phyloP scores from a whole-genome alignment of 2,113 vertebrate genomes.

The Cynopterus brachyotis region DNA sequence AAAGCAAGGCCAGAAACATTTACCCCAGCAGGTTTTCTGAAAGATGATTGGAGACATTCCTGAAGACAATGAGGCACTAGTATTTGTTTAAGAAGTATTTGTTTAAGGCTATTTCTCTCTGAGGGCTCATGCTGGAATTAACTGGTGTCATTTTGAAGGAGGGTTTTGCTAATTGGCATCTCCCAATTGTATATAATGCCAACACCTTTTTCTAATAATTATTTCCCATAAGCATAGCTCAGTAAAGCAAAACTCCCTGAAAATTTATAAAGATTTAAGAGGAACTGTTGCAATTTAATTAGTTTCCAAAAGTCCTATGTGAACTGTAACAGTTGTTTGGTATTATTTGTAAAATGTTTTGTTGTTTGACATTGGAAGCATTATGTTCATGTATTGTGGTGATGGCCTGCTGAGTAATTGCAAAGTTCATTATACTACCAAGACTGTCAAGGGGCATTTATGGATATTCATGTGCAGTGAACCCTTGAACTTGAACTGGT shows the following conservation, averaged over 20 bases:
- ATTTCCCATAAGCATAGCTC: conserved; percentile 52
- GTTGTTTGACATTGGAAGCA: conserved; percentile 71
- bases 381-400: conserved; percentile 78
- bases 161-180: conserved; percentile 64
- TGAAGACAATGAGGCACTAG: conserved; percentile 62
- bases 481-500: conserved; percentile 86
- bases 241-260: background rate
- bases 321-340: conserved; percentile 58
- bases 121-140: conserved; percentile 53
- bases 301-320: conserved; percentile 44
- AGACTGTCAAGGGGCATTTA: conserved; percentile 82
- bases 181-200: conserved; percentile 62
- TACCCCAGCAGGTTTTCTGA: background rate
- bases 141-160: conserved; percentile 74
- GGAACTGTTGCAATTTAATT: conserved; percentile 38
- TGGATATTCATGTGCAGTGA: conserved; percentile 85
- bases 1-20: conserved; percentile 47
- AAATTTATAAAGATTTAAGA: conserved; percentile 13
- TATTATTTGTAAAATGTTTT: conserved; percentile 66
- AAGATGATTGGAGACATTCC: conserved; percentile 58
- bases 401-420: conserved; percentile 82
- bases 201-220: conserved; percentile 66
- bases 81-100: conserved; percentile 51
- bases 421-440: conserved; percentile 82
- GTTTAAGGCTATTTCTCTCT: conserved; percentile 49